phyloP scores from a whole-genome alignment of 2,797 vertebrate species.

The Buphagus erythrorhynchus region DNA sequence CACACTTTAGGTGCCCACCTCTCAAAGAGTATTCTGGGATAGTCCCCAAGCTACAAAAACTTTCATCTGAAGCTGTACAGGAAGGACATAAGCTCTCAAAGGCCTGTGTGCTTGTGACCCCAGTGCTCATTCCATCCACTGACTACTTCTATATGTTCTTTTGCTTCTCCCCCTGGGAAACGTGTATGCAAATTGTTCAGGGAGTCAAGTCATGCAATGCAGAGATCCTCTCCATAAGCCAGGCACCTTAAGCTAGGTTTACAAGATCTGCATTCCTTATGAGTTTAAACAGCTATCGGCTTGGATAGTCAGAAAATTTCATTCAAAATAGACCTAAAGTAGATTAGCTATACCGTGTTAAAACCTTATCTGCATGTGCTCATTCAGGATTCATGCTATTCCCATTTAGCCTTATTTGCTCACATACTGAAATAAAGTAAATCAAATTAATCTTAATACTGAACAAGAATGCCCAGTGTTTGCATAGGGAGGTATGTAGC shows the following conservation, averaged over 20 bases:
- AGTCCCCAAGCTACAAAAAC: background rate
- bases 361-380: background rate
- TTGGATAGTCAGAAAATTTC: background rate
- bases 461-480: background rate
- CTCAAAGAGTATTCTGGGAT: background rate
- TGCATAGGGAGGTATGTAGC: background rate
- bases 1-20: background rate
- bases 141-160: background rate
- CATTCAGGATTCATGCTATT: background rate
- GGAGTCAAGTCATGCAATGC: accelerated
- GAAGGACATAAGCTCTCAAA: background rate
- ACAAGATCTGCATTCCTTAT: background rate
- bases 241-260: background rate
- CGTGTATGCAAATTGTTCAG: background rate
- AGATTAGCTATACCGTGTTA: background rate
- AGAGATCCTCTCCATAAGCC: background rate
- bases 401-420: background rate
- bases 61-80: background rate
- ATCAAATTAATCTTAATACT: background rate
- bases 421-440: background rate
- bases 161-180: background rate
- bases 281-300: background rate
- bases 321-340: background rate
- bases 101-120: background rate
- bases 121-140: background rate